Evolutionary conservation across 1,140 invertebrate species (phyloP).

Genomic region (Drosophila subpulchrella): DNA sequence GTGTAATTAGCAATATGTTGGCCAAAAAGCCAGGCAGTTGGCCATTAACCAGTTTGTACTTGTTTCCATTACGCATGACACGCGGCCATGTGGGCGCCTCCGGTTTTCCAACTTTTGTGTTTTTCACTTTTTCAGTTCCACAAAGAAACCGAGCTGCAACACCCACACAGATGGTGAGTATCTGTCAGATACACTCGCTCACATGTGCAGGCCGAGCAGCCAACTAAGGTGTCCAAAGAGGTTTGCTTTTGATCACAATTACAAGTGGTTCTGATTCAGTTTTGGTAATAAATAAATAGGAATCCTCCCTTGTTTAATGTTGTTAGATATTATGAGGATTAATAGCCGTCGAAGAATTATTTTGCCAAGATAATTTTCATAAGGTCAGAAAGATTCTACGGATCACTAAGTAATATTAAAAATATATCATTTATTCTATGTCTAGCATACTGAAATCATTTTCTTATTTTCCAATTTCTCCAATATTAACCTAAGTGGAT

Average conservation of each 20-base stretch:
- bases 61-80: constrained; percentile 63
- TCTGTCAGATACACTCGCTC: constrained; percentile 13
- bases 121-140: constrained; percentile 29
- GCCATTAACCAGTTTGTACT: constrained; percentile 48
- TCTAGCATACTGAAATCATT: no score
- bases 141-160: constrained; percentile 44
- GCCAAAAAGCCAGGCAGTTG: constrained; percentile 46
- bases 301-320: background rate
- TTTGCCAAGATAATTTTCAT: no score
- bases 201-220: constrained; percentile 2
- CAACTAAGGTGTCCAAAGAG: constrained; percentile 7
- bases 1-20: constrained; percentile 67
- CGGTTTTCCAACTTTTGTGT: constrained; percentile 14
- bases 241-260: constrained; percentile 1
- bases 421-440: no score
- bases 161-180: constrained; percentile 48
- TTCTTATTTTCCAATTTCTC: no score
- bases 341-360: no score
- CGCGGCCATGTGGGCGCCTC: constrained; percentile 30
- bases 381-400: no score
- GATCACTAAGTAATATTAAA: no score
- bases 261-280: no score
- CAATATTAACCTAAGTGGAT: no score
- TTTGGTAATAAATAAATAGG: background rate
- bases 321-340: no score